These are phyloP conservation scores for Gallinago stenura DNA, from an alignment of 2,797 vertebrate species.

Conservation along the genomic window DNA sequence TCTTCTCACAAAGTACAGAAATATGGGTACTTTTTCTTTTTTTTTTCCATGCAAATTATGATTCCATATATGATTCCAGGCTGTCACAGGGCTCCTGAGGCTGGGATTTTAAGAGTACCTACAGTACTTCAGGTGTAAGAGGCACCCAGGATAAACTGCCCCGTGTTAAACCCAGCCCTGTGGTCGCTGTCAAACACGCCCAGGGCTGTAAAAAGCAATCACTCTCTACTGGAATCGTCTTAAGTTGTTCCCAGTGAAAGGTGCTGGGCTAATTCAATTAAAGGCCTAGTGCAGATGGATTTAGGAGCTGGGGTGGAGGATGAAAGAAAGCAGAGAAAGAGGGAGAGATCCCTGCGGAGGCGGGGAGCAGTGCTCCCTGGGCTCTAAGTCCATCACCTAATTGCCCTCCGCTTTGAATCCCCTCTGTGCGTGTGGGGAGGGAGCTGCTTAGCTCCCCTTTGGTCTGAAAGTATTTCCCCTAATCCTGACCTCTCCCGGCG, in stretches of 20 bases:
- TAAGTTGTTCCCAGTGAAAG: constrained; percentile 37
- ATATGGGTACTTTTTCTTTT: background rate
- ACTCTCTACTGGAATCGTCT: background rate
- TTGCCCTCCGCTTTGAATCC: constrained; percentile 57
- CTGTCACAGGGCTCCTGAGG: background rate
- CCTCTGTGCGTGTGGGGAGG: background rate
- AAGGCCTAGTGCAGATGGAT: constrained; percentile 16
- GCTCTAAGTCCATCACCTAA: constrained; percentile 62
- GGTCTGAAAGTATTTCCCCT: constrained; percentile 73
- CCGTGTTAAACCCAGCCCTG: background rate
- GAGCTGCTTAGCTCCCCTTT: constrained; percentile 58
- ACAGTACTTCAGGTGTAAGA: background rate
- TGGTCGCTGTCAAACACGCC: background rate
- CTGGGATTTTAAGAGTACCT: background rate
- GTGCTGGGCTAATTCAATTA: constrained; percentile 58
- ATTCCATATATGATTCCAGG: background rate
- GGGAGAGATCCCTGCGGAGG: constrained; percentile 4
- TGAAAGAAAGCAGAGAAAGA: constrained; percentile 57
- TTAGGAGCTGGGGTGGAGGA: constrained; percentile 31
- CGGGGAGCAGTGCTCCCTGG: background rate
- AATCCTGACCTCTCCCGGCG: constrained; percentile 67
- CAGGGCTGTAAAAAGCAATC: background rate
- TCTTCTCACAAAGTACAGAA: background rate
- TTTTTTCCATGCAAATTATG: background rate
- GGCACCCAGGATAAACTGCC: background rate